Evolutionary conservation across 2,888 invertebrate species (phyloP), one percentile per base, ranked within the genome.

Genomic region (Sepiola atlantica): DNA sequence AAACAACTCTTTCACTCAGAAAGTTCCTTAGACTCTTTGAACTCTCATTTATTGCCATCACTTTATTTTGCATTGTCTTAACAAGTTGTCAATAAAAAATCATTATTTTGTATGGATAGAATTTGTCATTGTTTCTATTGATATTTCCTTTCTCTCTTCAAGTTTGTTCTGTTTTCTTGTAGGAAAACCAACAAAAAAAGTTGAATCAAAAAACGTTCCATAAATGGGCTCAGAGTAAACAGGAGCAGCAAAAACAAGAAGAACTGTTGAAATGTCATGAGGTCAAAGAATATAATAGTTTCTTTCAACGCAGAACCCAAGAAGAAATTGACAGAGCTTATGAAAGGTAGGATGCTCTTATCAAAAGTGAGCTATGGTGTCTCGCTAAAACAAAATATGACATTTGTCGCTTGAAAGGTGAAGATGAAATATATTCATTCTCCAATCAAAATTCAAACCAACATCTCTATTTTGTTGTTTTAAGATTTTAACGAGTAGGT

Each of bases 311-410:
- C 28, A 95, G 96, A 1, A 95, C 95, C 57, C 94, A 96, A 20
- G 96, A 96, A 90, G 97, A 97, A 21, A 96, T 96, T 95, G 96
- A 97, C 28, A 96, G 96, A 93, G 97, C 97, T 18, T 97, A 96
- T 94, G 96, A 95, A 96, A 95, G 95, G 97, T 97, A 95, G 95
- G 96, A 96, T 54, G 4, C 28, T 28, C 18, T 77, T 77, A 8
- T 77, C 77, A n/a, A n/a, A 77, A n/a, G 3, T n/a, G 8, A 8
- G 61, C 28, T 28, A 28, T 61, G 24, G 28, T 28, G 1, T 10
- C 24, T 24, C 1, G 28, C 3, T 18, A 57, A 57, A 57, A 4
- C 18, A 57, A 57, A 57, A 57, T 21, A 57, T 24, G 61, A 21
- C 61, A 61, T 61, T 61, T 61, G 20, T 61, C 8, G 45, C 45